Percentiles rank a stretch among this genome's conserved stretches.
phyloP scores from a whole-genome alignment of 2,888 invertebrate species.

The Thyatira batis region DNA sequence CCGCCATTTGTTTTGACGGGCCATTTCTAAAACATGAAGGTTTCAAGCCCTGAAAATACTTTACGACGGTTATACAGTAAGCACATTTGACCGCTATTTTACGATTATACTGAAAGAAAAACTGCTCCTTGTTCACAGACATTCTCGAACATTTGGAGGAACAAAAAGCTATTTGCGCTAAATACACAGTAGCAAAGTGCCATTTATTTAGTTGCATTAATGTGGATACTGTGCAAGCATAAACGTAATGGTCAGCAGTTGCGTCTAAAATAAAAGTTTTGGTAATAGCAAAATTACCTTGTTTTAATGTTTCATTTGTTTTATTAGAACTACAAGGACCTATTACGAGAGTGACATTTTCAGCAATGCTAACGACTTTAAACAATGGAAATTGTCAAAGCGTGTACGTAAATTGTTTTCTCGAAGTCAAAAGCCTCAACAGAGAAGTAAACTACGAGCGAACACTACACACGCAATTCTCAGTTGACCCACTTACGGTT shows the following conservation, averaged over 20 bases:
- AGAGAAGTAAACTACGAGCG: constrained; percentile 36
- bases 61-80: constrained; percentile 44
- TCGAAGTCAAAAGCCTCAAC: constrained; percentile 49
- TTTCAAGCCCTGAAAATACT: constrained; percentile 55
- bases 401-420: constrained; percentile 38
- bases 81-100: constrained; percentile 45
- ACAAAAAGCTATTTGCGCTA: neutral
- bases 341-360: neutral
- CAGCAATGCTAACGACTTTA: neutral
- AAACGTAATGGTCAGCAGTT: neutral
- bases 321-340: neutral
- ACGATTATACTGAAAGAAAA: constrained; percentile 34
- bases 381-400: neutral
- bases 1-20: constrained; percentile 74
- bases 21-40: constrained; percentile 63
- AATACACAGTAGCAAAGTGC: neutral
- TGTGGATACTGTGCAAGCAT: neutral
- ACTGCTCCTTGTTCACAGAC: constrained; percentile 3
- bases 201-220: neutral
- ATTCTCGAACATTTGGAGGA: neutral
- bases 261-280: neutral
- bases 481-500: constrained; percentile 69
- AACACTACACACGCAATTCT: constrained; percentile 51
- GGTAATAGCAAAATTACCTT: neutral
- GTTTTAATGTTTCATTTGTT: no score